A percentile compares a stretch with the other conserved stretches of the same genome.
These are phyloP conservation scores for Drosophila takahashii DNA, from an alignment of 1,140 invertebrate species.

Conservation along the genomic window DNA sequence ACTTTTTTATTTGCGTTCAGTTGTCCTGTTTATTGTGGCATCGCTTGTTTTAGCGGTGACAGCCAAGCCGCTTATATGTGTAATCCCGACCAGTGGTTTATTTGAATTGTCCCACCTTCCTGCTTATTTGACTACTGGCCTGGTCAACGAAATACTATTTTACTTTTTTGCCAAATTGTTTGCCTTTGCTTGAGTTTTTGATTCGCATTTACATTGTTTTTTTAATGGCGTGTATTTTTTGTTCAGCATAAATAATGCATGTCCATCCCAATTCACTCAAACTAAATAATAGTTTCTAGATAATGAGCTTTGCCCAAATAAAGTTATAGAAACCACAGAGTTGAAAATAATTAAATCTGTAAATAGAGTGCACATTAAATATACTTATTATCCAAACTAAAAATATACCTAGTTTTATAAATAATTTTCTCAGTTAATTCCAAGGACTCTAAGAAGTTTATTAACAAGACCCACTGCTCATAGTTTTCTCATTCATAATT, in stretches of 20 bases:
- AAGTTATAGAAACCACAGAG: neutral
- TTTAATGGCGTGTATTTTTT: constrained; percentile 13
- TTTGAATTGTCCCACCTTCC: constrained; percentile 45
- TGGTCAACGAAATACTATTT: constrained; percentile 30
- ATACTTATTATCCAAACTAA: neutral
- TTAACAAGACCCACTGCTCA: neutral
- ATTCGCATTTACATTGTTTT: constrained; percentile 19
- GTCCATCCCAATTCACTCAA: neutral
- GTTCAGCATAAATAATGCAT: constrained; percentile 7
- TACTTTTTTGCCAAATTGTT: constrained; percentile 18
- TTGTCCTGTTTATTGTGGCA: constrained; percentile 39
- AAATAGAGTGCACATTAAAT: too few species aligned
- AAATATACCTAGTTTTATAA: neutral
- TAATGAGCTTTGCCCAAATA: constrained; percentile 11
- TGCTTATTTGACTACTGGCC: neutral
- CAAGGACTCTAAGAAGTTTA: neutral
- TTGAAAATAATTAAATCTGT: too few species aligned
- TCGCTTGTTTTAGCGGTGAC: constrained; percentile 40
- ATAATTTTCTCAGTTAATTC: too few species aligned
- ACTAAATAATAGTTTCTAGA: constrained; percentile 1
- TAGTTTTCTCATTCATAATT: neutral
- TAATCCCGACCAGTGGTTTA: constrained; percentile 64
- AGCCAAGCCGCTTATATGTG: constrained; percentile 68
- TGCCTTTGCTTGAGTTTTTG: constrained; percentile 7
- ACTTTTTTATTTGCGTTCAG: constrained; percentile 27